phyloP scores from a whole-genome alignment of 2,113 vertebrate genomes.

The Acanthisitta chloris region DNA sequence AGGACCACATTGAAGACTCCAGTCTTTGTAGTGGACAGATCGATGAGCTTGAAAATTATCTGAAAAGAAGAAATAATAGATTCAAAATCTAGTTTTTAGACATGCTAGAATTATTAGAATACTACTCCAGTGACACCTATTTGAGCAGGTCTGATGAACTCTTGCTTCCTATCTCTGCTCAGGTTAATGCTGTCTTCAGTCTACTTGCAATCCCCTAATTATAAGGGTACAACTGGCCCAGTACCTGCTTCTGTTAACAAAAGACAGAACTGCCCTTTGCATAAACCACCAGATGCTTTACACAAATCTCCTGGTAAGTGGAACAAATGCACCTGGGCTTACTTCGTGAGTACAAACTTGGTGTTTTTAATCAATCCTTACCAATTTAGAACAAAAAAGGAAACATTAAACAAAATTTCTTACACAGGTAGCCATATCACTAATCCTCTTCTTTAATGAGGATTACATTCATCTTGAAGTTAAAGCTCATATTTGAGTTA shows the following conservation, averaged over 20 bases:
- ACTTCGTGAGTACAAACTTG: not conserved
- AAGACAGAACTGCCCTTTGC: not conserved
- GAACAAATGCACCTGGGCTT: not conserved
- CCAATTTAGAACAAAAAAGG: not conserved
- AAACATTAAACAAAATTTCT: not conserved
- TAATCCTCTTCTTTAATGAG: not conserved
- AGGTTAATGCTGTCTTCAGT: not conserved
- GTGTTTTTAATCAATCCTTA: not conserved
- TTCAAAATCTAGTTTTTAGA: not conserved
- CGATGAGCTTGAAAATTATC: conserved; percentile 83
- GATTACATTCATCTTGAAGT: not conserved
- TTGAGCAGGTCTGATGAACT: not conserved
- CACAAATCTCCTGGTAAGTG: not conserved
- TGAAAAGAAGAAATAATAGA: conserved; percentile 56
- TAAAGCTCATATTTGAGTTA: not conserved
- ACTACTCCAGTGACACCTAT: not conserved
- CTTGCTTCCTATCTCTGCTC: not conserved
- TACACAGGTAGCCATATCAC: not conserved
- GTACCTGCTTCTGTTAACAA: not conserved
- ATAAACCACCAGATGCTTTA: not conserved
- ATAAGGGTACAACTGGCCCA: not conserved
- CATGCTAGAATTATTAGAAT: not conserved
- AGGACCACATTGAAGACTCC: conserved; percentile 89
- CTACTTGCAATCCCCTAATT: not conserved
- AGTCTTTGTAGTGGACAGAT: conserved; percentile 85